Conservation (phyloP, 2,797 vertebrate genomes). For the Phrynocephalus forsythii region DNA sequence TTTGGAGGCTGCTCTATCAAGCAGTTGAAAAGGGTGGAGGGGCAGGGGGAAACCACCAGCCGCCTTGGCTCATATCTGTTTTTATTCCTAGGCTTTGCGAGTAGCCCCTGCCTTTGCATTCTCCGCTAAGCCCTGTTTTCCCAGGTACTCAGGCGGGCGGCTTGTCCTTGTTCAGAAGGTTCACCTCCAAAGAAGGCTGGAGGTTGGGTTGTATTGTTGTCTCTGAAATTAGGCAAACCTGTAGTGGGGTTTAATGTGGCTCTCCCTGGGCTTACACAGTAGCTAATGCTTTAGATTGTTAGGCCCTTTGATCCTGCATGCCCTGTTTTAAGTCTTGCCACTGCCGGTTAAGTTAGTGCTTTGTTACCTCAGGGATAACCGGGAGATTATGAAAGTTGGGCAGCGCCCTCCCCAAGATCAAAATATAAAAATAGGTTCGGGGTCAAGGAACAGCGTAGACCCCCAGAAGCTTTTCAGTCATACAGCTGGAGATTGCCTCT, state of each 20-base stretch:
- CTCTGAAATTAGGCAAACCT: slow-evolving; percentile 57
- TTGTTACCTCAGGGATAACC: slow-evolving; percentile 80
- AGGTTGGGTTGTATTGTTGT: slow-evolving; percentile 41
- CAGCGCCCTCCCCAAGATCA: slow-evolving; percentile 81
- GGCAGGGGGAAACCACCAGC: background rate
- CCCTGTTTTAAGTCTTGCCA: slow-evolving; percentile 80
- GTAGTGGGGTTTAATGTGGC: slow-evolving; percentile 59
- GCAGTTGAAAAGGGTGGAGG: slow-evolving; percentile 3
- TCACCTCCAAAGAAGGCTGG: slow-evolving; percentile 21
- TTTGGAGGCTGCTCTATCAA: slow-evolving; percentile 43
- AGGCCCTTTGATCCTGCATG: slow-evolving; percentile 81
- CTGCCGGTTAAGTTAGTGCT: slow-evolving; percentile 77
- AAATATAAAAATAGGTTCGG: slow-evolving; percentile 83
- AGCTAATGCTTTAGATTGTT: slow-evolving; percentile 78
- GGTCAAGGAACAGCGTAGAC: slow-evolving; percentile 81
- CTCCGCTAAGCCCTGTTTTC: slow-evolving; percentile 56
- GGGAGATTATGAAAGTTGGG: slow-evolving; percentile 78
- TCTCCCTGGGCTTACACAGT: slow-evolving; percentile 72
- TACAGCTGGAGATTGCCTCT: slow-evolving; percentile 84
- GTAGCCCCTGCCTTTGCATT: slow-evolving; percentile 44
- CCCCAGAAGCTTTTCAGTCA: slow-evolving; percentile 80
- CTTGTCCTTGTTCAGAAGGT: slow-evolving; percentile 55
- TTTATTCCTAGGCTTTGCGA: slow-evolving; percentile 1
- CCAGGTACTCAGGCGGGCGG: background rate
- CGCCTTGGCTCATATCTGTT: background rate